Evolutionary conservation across 2,113 vertebrate genomes (phyloP), one percentile per base, ranked within the genome.

Genomic region (Lagopus leucura): DNA sequence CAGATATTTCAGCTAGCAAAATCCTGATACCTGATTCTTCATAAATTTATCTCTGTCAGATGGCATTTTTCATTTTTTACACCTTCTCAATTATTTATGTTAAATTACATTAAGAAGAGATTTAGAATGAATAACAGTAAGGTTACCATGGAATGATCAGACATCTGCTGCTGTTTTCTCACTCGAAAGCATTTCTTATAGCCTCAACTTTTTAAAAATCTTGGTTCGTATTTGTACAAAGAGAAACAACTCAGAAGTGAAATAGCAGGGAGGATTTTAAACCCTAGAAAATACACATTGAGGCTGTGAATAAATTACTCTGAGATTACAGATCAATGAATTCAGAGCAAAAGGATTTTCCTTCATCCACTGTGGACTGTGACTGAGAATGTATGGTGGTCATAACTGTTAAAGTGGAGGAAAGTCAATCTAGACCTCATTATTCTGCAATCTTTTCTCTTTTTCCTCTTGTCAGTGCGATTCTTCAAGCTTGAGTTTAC

Each of bases 151-250:
- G 90, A 95, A 94, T 95, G 91, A 95, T 96, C 82, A 97, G 90
- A 96, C 88, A 97, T 96, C 95, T 97, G 96, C 77, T 94, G 82
- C 84, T 97, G 86, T 94, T 97, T 97, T 96, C 15, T 94, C 70
- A 94, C 73, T 91, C 52, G 77, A 96, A 96, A n/a, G 21, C 63
- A 63, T 77, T 77, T 93, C 88, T 92, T 90, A 74, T 95, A 95
- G 93, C 83, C 88, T 89, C 73, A 86, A 70, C 43, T 92, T 92
- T 94, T 91, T 66, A 45, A 93, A 94, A 94, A 89, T 38, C 88
- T 63, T n/a, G 25, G 54, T 73, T 78, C 47, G 10, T 72, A 60
- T 40, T 88, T 91, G 40, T 69, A 72, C n/a, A 71, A 27, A 57
- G 42, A 50, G 34, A 76, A 84, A 69, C 4, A 82, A 36, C 27